Evolutionary conservation across 2,888 invertebrate genomes (phyloP), one percentile per base, ranked within the genome.

Genomic region (Hipparchia sbordonii): DNA sequence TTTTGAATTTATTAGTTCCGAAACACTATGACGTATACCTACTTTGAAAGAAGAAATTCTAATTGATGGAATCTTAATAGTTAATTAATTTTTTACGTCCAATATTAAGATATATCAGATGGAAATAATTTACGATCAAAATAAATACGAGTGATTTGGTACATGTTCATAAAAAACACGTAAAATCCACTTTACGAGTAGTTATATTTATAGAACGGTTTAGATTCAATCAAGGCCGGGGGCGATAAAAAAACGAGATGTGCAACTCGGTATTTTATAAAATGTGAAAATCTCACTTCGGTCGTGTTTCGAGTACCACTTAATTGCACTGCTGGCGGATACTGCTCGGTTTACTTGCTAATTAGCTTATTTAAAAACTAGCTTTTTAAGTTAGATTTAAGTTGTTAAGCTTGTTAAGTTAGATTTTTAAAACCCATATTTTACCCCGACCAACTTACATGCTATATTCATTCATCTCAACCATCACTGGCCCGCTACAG

Each of bases 141-240:
- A 60, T 60, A 60, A 39, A 63, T 63, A 62, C 46, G 10, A 23
- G n/a, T 9, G 7, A 56, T 45, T 54, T 56, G 54, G 54, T 67
- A 46, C 45, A n/a, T 13, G 13, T 63, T 6, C 67, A 54, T 56
- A 67, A 56, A 39, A 67, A 56, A 67, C 56, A 46, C 23, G 67
- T 57, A 57, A 67, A 56, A 67, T n/a, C 45, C 57, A 67, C 56
- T 56, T 56, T 13, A 8, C 7, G 8, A 48, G 39, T 39, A 51
- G 54, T 54, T 39, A 10, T 67, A 67, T 67, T 56, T 67, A 56
- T 56, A 67, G 54, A 67, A 67, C 13, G 9, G 67, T 67, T 67
- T 67, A 57, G 45, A 57, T 46, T 57, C 2, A 39, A 46, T 46
- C 13, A 67, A 57, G 67, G 67, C 67, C 67, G 56, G 57, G 6